These are phyloP conservation scores for Sander lucioperca DNA, from an alignment of 2,113 vertebrate species.

Conservation along the genomic window DNA sequence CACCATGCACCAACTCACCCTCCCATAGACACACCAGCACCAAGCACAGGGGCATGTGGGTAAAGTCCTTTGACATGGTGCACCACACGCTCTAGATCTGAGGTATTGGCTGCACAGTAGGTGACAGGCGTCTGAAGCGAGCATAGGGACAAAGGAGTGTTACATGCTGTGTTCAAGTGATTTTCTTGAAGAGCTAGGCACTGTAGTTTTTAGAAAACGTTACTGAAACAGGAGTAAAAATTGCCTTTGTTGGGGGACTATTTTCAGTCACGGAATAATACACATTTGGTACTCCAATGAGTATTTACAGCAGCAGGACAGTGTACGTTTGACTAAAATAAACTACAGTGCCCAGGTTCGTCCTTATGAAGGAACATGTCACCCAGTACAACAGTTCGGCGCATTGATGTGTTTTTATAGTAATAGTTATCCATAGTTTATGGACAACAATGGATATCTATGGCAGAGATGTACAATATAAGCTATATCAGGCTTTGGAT, in stretches of 20 bases:
- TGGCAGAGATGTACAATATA: too few relatives aligned
- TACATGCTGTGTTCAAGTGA: not conserved
- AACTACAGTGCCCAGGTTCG: not conserved
- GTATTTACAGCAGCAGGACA: not conserved
- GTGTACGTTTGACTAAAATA: not conserved
- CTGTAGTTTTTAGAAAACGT: too few relatives aligned
- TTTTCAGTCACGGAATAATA: not conserved
- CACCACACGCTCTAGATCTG: slow-evolving; percentile 85
- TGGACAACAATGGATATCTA: not conserved
- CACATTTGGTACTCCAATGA: not conserved
- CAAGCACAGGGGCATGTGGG: slow-evolving; percentile 83
- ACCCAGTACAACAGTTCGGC: not conserved
- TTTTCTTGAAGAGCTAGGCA: too few relatives aligned
- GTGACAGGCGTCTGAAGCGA: slow-evolving; percentile 83
- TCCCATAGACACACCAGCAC: slow-evolving; percentile 88
- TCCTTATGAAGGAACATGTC: not conserved
- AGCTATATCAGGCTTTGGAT: not conserved
- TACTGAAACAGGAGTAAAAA: too few relatives aligned
- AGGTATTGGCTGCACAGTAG: slow-evolving; percentile 86
- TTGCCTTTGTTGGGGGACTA: not conserved
- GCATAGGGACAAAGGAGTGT: slow-evolving; percentile 19
- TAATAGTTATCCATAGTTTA: too few relatives aligned
- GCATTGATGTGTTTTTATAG: not conserved
- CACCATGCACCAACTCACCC: slow-evolving; percentile 81
- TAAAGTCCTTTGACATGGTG: slow-evolving; percentile 79